Base-by-base conservation (phyloP, 2,113 vertebrate species). In the Garra rufa region DNA sequence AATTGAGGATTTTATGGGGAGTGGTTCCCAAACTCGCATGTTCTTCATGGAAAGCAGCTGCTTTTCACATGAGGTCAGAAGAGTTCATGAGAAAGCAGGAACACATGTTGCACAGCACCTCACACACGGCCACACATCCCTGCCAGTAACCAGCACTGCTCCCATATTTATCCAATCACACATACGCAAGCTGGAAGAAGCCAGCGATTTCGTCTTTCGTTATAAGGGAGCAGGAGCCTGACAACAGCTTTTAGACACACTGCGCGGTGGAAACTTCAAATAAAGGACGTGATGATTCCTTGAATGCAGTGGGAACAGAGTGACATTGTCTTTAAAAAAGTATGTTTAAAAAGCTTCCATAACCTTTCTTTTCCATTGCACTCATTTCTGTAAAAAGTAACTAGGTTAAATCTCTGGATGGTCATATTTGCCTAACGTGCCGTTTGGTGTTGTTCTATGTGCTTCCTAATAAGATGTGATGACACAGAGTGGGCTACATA, bases 71-170 rank as follows among this genome's bases (percentile, higher is more conserved):
- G 63, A 84, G 86, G 86, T 73, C 69, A 67, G 57, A 15, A 55
- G 65, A 71, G 82, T 77, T 85, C 84, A 85, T 69, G 57, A 79
- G 52, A 82, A 83, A 86, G 76, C 83, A 85, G 52, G 69, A 79
- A 61, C 87, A 86, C 63, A 76, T 88, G 70, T 70, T 77, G 74
- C 41, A 61, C 34, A 74, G 65, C 41, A 73, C 55, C 73, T 38
- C 69, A 59, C 74, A 52, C 57, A 82, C 38, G n/a, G 79, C 21
- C 24, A 15, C 76, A 63, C 30, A 85, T 71, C 34, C 17, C 44
- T 81, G 78, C 41, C 79, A 78, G 55, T n/a, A 21, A 57, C 46
- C 26, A 76, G 70, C 55, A 10, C 26, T 30, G 59, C 13, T 30
- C 41, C 41, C 15, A 6, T 26, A 48, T 80, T 80, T 65, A 24